Evolutionary conservation across 30 jellyfish, hydroid and myxozoan genomes (phyloP).

Genomic region (Cassiopea xamachana): DNA sequence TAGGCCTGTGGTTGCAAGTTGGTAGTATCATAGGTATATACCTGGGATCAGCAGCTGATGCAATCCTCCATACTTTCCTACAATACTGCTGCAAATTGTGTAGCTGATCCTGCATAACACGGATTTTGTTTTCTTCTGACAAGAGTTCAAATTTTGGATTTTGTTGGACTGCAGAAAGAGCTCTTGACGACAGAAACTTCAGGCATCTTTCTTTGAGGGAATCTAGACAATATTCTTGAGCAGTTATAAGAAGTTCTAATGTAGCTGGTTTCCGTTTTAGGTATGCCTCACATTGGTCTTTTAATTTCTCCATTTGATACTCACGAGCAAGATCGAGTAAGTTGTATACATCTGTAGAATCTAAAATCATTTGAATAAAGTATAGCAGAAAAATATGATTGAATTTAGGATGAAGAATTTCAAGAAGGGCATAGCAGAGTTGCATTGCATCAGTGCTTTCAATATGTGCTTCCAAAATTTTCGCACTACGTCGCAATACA

Average conservation of each 20-base stretch:
- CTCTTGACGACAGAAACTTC: conserved; percentile 67
- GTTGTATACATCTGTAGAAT: conserved; percentile 77
- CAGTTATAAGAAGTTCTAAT: conserved; percentile 80
- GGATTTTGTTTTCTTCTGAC: conserved; percentile 66
- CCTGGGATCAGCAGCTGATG: conserved; percentile 84
- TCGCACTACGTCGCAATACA: too few relatives aligned
- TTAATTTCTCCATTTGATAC: conserved; percentile 73
- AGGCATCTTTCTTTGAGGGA: conserved; percentile 73
- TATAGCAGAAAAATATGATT: background rate
- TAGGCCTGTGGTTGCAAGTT: conserved; percentile 86
- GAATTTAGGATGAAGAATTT: background rate
- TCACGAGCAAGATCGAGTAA: conserved; percentile 83
- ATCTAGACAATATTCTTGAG: conserved; percentile 73
- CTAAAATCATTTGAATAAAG: conserved; percentile 23
- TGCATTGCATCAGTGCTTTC: too few relatives aligned
- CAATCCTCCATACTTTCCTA: conserved; percentile 74
- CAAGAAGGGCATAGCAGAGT: too few relatives aligned
- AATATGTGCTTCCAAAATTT: too few relatives aligned
- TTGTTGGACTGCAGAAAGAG: conserved; percentile 70
- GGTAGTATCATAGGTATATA: conserved; percentile 84
- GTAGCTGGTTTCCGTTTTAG: conserved; percentile 75
- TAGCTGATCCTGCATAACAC: conserved; percentile 78
- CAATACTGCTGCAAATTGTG: conserved; percentile 74
- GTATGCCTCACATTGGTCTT: conserved; percentile 77
- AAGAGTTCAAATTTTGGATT: conserved; percentile 79